Evolutionary conservation across 2,888 invertebrate genomes (phyloP).

Genomic region (Oxystoma pomonae): DNA sequence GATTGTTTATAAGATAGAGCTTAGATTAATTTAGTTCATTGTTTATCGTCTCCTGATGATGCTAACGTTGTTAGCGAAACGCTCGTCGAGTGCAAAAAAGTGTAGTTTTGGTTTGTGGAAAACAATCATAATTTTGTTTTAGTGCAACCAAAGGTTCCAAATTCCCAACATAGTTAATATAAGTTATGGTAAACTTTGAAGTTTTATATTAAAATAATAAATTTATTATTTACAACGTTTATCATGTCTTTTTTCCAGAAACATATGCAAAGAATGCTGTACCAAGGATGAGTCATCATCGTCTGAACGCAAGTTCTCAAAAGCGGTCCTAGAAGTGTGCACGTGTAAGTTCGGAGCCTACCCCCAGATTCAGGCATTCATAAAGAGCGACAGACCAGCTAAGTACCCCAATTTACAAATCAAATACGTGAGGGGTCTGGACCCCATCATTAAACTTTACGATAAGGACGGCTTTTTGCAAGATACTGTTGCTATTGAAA

Average conservation of each 20-base stretch:
- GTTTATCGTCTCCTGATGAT: too few species aligned
- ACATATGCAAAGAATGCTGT: constrained; percentile 76
- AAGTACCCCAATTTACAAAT: constrained; percentile 90
- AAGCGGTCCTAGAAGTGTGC: constrained; percentile 92
- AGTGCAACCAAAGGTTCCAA: too few species aligned
- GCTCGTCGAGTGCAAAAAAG: too few species aligned
- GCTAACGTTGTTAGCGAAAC: too few species aligned
- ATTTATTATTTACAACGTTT: neutral
- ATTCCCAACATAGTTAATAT: too few species aligned
- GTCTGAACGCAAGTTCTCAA: constrained; percentile 74
- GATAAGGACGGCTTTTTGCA: constrained; percentile 79
- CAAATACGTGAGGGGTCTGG: constrained; percentile 84
- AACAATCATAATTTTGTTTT: too few species aligned
- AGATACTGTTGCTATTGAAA: constrained; percentile 91
- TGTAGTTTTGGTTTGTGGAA: too few species aligned
- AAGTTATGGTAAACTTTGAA: neutral
- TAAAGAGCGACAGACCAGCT: constrained; percentile 85
- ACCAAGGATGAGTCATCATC: constrained; percentile 66
- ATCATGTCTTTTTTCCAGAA: constrained; percentile 41
- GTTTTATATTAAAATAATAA: neutral
- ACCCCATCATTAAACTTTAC: constrained; percentile 89
- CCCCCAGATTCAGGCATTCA: constrained; percentile 97
- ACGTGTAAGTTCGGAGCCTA: constrained; percentile 98
- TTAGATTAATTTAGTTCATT: too few species aligned
- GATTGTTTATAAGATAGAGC: too few species aligned